These are phyloP conservation scores for Alligator mississippiensis DNA, from an alignment of 2,113 vertebrate species.

Conservation along the genomic window DNA sequence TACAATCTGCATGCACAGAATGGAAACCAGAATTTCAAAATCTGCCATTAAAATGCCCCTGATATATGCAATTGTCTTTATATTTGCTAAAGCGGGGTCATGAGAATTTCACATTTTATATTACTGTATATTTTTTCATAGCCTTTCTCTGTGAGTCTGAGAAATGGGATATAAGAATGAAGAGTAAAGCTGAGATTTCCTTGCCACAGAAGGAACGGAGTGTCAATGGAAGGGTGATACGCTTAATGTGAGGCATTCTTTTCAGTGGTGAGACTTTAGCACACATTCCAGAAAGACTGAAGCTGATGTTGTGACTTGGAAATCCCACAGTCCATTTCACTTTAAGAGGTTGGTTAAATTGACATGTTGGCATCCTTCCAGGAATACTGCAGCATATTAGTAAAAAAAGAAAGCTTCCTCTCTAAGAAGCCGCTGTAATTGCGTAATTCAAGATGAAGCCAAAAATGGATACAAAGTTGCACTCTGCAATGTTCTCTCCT, in stretches of 20 bases:
- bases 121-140: background rate
- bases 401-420: constrained; percentile 50
- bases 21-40: background rate
- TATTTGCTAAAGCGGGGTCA: background rate
- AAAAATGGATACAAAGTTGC: constrained; percentile 56
- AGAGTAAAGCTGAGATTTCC: constrained; percentile 30
- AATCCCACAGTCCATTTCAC: constrained; percentile 17
- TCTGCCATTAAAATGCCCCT: background rate
- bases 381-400: constrained; percentile 25
- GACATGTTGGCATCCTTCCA: constrained; percentile 44
- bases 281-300: constrained; percentile 37
- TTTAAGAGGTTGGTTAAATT: constrained; percentile 42
- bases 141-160: background rate
- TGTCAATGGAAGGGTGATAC: constrained; percentile 9
- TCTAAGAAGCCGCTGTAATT: constrained; percentile 63
- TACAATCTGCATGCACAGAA: background rate
- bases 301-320: constrained; percentile 40
- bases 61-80: rapidly evolving
- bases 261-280: constrained; percentile 53
- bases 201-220: background rate
- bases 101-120: constrained; percentile 15
- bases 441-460: constrained; percentile 46
- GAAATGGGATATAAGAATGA: constrained; percentile 43
- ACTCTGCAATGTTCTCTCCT: background rate
- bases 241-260: constrained; percentile 62